Conservation (phyloP, 37 sponge, comb jelly and placozoan species). For the Halichondria panicea region DNA sequence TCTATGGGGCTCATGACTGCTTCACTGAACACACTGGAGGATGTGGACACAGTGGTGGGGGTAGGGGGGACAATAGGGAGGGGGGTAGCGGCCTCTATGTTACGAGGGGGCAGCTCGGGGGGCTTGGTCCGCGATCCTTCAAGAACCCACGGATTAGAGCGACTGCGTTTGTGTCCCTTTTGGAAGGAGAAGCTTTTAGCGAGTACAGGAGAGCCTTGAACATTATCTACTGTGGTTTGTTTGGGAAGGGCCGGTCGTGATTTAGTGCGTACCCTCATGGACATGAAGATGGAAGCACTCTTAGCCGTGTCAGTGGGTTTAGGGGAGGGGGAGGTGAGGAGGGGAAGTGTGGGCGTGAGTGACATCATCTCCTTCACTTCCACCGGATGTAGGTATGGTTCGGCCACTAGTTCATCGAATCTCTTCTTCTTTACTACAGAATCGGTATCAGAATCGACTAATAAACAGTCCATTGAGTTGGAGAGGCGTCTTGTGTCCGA, state of each 20-base stretch:
- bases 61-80: not conserved
- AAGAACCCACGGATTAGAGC: conserved; percentile 33
- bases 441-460: not conserved
- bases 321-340: not conserved
- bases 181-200: not conserved
- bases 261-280: conserved; percentile 13
- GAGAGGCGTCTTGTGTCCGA: conserved; percentile 10
- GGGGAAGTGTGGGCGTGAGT: not conserved
- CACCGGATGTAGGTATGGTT: conserved; percentile 51
- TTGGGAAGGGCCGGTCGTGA: not conserved
- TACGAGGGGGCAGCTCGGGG: conserved; percentile 10
- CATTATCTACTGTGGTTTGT: too few species aligned
- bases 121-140: not conserved
- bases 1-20: conserved; percentile 14
- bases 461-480: conserved; percentile 41
- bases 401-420: conserved; percentile 13
- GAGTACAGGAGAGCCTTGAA: not conserved
- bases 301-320: not conserved
- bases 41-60: not conserved
- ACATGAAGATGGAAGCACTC: conserved; percentile 4
- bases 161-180: conserved; percentile 16
- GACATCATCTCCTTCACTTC: conserved; percentile 23
- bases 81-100: not conserved
- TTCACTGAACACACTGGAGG: not conserved
- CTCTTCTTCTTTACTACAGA: not conserved